Evolutionary conservation across 2,113 vertebrate genomes (phyloP), one percentile per base, ranked within the genome.

Genomic region (Istiophorus platypterus): DNA sequence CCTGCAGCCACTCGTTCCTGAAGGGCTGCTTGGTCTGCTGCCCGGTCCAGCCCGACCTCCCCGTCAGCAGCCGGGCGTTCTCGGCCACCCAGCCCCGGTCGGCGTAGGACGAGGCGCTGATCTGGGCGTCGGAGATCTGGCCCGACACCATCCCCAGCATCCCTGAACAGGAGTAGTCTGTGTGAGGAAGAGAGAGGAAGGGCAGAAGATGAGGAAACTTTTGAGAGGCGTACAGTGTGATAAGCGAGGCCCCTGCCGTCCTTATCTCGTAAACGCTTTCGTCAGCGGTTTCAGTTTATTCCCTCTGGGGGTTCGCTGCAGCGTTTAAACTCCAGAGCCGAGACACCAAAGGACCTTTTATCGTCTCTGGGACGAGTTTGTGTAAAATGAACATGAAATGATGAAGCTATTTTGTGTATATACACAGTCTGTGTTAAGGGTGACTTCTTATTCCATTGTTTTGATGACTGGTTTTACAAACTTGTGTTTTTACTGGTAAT

Each of bases 111-210:
- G 98, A 99, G 3, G 96, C 97, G 45, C 95, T 96, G 87, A 99
- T 98, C 94, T 99, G 98, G 83, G 96, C 93, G 61, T 99, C 98
- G 0, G 97, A 91, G 91, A 99, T 97, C 76, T 97, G 97, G 34
- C 98, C 98, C 2, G 98, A 99, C 45, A 99, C 96, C 97, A 99
- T 98, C 12, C 98, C 98, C 90, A 99, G 51, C 97, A 99, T 99
- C 82, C 95, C 96, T 37, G 97, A 98, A 76, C 98, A 99, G 0
- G 96, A 96, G 76, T 96, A 97, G 90, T 99, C 98, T 91, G 92
- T 0, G 14, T n/a, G 0, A n/a, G 39, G 29, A 52, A 29, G 27
- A 77, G 61, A 85, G 59, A 49, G 54, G 69, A 3, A 24, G 26
- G 47, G 45, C 34, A 67, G n/a, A 42, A 65, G 39, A 52, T 3